Conservation (phyloP, 2,113 vertebrate genomes). For the Clarias magur region DNA sequence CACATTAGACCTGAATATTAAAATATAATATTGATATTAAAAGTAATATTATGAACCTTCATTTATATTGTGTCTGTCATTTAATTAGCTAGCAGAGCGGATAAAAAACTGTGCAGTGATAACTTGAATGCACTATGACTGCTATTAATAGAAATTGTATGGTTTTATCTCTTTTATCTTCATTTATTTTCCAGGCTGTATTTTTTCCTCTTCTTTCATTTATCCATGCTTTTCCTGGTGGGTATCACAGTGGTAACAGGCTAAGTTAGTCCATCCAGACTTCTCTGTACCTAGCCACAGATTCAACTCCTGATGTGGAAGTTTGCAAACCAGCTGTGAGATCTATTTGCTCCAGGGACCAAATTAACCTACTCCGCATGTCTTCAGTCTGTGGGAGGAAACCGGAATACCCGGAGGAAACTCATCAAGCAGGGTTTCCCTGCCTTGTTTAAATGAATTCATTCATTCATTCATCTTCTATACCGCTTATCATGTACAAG, state of each 20-base stretch:
- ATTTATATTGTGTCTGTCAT: not conserved
- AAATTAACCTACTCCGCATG: no score
- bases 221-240: not conserved
- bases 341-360: not conserved
- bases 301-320: not conserved
- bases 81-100: not conserved
- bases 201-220: not conserved
- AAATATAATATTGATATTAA: not conserved
- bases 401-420: no score
- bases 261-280: not conserved
- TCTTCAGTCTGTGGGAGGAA: no score
- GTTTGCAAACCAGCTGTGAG: not conserved
- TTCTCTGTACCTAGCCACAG: not conserved
- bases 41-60: no score
- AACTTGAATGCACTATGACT: not conserved
- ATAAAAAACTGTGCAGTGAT: not conserved
- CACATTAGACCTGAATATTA: constrained; percentile 13
- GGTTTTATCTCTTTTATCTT: not conserved
- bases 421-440: no score
- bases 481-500: no score
- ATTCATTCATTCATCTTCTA: no score
- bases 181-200: not conserved
- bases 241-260: not conserved
- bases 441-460: no score
- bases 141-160: not conserved